Percentiles rank a stretch among this genome's conserved stretches.
Conservation (phyloP, 2,888 invertebrate genomes). For the Cheilosia variabilis region DNA sequence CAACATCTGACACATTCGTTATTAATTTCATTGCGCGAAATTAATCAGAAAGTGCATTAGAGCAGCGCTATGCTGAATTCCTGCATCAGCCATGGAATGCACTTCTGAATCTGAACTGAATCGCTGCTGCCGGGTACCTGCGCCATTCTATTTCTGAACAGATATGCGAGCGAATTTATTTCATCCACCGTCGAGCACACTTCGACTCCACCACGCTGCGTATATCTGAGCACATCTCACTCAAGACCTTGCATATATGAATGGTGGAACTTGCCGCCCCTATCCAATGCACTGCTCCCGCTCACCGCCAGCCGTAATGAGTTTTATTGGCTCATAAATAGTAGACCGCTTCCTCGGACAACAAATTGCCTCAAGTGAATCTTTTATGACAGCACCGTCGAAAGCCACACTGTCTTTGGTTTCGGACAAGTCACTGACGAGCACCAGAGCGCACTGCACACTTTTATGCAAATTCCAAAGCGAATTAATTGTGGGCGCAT, state of each 20-base stretch:
- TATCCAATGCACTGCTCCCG: constrained; percentile 19
- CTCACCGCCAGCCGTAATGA: constrained; percentile 44
- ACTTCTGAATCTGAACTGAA: constrained; percentile 42
- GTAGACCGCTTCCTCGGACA: constrained; percentile 31
- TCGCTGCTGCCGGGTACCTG: constrained; percentile 45
- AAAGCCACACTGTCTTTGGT: constrained; percentile 33
- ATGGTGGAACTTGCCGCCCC: constrained; percentile 30
- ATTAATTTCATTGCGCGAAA: constrained; percentile 66
- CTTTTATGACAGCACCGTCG: constrained; percentile 43
- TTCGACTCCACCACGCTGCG: constrained; percentile 12
- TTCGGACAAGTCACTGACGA: constrained; percentile 41
- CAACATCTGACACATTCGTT: constrained; percentile 60
- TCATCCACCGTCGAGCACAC: constrained; percentile 16
- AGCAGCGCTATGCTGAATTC: constrained; percentile 45
- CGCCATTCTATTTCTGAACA: constrained; percentile 65
- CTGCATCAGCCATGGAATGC: constrained; percentile 54
- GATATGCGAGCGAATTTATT: constrained; percentile 39
- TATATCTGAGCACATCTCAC: constrained; percentile 42
- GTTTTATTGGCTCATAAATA: constrained; percentile 69
- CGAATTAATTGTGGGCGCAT: constrained; percentile 52
- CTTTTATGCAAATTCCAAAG: constrained; percentile 21
- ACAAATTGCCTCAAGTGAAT: constrained; percentile 53
- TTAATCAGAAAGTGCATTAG: constrained; percentile 66
- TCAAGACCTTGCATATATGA: constrained; percentile 54
- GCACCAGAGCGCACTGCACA: constrained; percentile 5